phyloP scores from a whole-genome alignment of 2,113 vertebrate genomes.

The Brachirus orientalis region DNA sequence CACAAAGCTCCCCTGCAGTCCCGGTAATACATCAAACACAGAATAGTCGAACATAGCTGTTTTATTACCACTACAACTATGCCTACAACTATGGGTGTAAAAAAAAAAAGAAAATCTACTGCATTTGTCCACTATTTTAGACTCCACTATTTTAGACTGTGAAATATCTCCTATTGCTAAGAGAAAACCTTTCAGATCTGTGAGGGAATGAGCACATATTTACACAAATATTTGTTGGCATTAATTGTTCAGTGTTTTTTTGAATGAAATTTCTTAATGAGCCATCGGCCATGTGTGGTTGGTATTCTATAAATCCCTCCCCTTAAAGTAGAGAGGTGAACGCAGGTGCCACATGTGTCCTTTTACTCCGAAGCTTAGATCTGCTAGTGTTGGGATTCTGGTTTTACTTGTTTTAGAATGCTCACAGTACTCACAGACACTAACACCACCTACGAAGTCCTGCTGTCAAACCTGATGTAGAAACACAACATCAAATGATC shows the following conservation, averaged over 20 bases:
- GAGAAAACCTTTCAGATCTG: constrained; percentile 60
- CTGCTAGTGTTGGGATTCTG: constrained; percentile 50
- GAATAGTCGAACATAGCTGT: constrained; percentile 54
- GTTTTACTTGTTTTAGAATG: constrained; percentile 52
- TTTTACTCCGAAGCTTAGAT: constrained; percentile 55
- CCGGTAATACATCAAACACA: constrained; percentile 76
- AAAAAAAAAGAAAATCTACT: constrained; percentile 14
- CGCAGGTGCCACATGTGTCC: constrained; percentile 62
- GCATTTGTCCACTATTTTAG: too few relatives aligned
- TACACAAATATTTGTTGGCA: constrained; percentile 37
- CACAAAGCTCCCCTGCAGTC: constrained; percentile 67
- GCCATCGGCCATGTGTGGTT: constrained; percentile 39
- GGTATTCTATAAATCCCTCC: constrained; percentile 54
- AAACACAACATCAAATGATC: constrained; percentile 36
- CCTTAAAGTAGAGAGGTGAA: constrained; percentile 50
- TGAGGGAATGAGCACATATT: constrained; percentile 22
- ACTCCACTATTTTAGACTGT: too few relatives aligned
- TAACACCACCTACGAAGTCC: constrained; percentile 46
- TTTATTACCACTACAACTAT: constrained; percentile 60
- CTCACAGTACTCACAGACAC: constrained; percentile 25
- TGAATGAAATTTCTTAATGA: constrained; percentile 49
- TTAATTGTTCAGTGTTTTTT: constrained; percentile 34
- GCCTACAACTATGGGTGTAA: constrained; percentile 43
- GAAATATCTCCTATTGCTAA: constrained; percentile 54
- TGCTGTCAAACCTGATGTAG: constrained; percentile 43